These are phyloP conservation scores for Heptranchias perlo DNA, from an alignment of 2,113 vertebrate genomes.

Conservation along the genomic window DNA sequence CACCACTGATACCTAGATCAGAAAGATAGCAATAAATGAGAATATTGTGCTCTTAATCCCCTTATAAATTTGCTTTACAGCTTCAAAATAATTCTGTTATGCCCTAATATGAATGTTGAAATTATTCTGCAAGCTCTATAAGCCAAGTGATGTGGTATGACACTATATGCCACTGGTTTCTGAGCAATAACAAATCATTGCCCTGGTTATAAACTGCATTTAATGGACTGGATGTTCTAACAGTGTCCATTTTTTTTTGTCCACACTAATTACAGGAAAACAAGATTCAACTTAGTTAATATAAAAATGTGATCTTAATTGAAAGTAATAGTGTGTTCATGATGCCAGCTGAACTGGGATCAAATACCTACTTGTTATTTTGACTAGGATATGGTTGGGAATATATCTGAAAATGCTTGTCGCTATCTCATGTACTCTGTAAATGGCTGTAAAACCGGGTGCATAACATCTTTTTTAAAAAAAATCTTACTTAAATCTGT, in stretches of 20 bases:
- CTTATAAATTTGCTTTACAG: neutral
- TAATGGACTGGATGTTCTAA: neutral
- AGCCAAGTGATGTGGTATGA: neutral
- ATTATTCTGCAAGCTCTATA: neutral
- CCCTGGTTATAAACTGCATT: neutral
- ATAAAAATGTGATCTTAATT: neutral
- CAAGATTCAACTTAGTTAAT: neutral
- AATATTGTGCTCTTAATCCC: neutral
- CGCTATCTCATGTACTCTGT: neutral
- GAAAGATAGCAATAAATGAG: neutral
- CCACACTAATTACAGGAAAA: neutral
- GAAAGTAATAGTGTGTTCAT: neutral
- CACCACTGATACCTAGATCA: neutral
- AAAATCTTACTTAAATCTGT: too few relatives aligned
- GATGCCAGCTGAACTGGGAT: neutral
- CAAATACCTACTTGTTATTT: neutral
- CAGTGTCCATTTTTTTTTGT: neutral
- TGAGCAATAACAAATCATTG: neutral
- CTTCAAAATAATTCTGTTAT: neutral
- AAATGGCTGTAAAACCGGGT: neutral
- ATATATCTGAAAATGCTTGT: neutral
- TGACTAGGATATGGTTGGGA: neutral
- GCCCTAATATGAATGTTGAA: neutral
- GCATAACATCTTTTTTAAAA: too few relatives aligned
- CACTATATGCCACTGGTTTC: neutral